Percentiles rank a stretch among this genome's conserved stretches.
Conservation (phyloP, 2,797 vertebrate species). For the Hafferia zeledoni region DNA sequence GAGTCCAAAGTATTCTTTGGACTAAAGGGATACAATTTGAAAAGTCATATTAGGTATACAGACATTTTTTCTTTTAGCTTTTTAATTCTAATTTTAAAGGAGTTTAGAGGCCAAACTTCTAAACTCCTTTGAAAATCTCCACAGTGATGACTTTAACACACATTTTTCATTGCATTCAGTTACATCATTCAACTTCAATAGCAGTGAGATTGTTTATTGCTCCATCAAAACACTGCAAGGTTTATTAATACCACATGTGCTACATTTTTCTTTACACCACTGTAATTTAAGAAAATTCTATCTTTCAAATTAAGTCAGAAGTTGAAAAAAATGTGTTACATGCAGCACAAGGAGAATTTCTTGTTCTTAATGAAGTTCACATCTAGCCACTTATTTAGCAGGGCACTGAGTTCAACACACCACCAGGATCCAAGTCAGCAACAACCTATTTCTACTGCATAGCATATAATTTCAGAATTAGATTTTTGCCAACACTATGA, state of each 20-base stretch:
- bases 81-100: background rate
- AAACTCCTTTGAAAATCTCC: background rate
- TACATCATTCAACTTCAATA: background rate
- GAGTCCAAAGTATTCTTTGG: background rate
- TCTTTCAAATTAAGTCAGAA: background rate
- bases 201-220: background rate
- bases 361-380: background rate
- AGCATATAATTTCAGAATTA: background rate
- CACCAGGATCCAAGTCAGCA: rapidly evolving
- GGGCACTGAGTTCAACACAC: background rate
- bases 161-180: background rate
- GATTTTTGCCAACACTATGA: background rate
- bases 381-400: background rate
- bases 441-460: background rate
- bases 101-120: background rate
- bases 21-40: background rate
- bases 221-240: background rate
- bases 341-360: background rate
- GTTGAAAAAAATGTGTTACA: background rate
- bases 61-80: background rate
- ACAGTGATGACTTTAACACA: background rate
- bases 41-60: background rate
- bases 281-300: background rate
- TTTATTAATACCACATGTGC: background rate
- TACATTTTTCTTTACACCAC: background rate